Conservation (phyloP, 1,140 invertebrate species). For the Patella vulgata region DNA sequence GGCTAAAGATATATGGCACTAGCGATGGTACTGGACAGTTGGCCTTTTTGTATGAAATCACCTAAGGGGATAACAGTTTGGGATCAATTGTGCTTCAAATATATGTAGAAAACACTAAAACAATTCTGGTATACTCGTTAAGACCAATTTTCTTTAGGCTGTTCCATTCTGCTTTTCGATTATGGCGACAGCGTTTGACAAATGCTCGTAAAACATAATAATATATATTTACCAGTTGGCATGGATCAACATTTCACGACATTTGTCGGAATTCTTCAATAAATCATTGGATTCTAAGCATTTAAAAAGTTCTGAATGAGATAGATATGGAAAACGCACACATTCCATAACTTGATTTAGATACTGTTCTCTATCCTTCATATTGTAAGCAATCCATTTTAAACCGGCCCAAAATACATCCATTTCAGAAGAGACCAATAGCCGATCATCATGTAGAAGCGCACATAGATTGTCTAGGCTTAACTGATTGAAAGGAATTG, state of each 20-base stretch:
- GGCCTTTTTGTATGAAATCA: too few species aligned
- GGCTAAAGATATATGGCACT: too few species aligned
- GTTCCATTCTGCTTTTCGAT: too few species aligned
- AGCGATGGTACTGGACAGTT: too few species aligned
- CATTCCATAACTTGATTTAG: slow-evolving; percentile 18
- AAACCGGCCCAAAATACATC: slow-evolving; percentile 37
- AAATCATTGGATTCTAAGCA: slow-evolving; percentile 12
- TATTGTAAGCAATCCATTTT: slow-evolving; percentile 36
- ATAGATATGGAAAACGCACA: slow-evolving; percentile 1
- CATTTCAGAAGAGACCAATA: slow-evolving; percentile 26
- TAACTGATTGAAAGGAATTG: slow-evolving; percentile 12
- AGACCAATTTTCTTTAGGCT: too few species aligned
- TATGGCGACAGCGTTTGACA: too few species aligned
- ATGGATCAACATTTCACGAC: slow-evolving; percentile 14
- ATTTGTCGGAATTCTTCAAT: slow-evolving; percentile 8
- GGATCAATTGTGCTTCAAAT: too few species aligned
- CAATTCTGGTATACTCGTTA: too few species aligned
- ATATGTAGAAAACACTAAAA: too few species aligned
- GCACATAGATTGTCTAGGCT: slow-evolving; percentile 15
- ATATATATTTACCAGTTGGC: slow-evolving; percentile 28
- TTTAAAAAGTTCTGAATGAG: slow-evolving; percentile 15
- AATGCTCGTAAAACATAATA: too few species aligned
- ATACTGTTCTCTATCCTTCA: slow-evolving; percentile 18
- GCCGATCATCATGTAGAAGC: slow-evolving; percentile 11
- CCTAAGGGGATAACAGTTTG: too few species aligned